Conservation (phyloP, 2,888 invertebrate genomes). For the Coelogynopora nodosa region DNA sequence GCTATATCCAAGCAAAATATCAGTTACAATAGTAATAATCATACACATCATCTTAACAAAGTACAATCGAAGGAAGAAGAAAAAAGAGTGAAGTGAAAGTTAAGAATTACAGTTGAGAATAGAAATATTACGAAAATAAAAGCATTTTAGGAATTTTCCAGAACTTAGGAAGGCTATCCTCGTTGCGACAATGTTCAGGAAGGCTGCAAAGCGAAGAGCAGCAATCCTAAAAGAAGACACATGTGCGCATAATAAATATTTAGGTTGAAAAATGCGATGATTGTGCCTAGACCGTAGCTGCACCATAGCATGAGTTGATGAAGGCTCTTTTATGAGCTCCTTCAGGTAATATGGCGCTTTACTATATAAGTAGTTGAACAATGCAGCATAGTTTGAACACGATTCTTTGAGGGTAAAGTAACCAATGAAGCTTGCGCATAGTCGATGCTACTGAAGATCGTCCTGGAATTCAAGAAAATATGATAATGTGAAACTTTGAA, state of each 20-base stretch:
- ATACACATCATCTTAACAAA: no score
- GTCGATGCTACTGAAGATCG: no score
- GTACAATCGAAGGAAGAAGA: no score
- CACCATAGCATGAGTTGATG: conserved; percentile 1
- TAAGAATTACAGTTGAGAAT: no score
- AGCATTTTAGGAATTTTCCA: neutral
- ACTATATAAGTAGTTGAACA: neutral
- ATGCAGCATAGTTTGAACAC: neutral
- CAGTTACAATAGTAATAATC: no score
- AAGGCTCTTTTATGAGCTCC: conserved; percentile 19
- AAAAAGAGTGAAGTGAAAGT: no score
- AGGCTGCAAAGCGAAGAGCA: neutral
- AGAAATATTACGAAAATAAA: conserved; percentile 17
- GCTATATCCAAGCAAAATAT: no score
- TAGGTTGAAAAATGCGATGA: conserved; percentile 10
- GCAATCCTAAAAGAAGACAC: neutral
- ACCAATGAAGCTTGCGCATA: neutral
- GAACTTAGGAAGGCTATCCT: neutral
- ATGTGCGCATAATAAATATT: neutral
- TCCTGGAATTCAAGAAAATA: no score
- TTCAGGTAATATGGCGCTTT: neutral
- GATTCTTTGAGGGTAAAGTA: neutral
- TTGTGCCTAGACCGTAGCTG: neutral
- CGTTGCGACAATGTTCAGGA: neutral
- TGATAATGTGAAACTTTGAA: no score